Conservation (phyloP, 2,113 vertebrate genomes). For the Ceratotherium simum region DNA sequence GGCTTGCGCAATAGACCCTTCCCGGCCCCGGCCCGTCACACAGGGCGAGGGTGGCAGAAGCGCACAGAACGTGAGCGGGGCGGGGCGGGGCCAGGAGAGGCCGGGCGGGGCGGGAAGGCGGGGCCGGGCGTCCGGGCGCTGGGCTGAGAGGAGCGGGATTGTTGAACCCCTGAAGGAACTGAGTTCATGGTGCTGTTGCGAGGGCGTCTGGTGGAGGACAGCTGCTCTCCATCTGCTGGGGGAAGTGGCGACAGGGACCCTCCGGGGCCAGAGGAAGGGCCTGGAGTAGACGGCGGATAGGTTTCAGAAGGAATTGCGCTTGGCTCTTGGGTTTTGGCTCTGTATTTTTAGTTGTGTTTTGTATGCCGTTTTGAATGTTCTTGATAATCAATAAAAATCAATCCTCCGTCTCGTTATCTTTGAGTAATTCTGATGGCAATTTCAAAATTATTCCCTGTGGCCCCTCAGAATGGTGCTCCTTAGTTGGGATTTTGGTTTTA, state of each 20-base stretch:
- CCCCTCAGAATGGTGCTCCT: neutral
- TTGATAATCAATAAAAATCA: neutral
- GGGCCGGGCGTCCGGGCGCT: accelerated
- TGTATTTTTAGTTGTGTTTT: neutral
- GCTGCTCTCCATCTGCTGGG: neutral
- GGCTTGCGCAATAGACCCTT: neutral
- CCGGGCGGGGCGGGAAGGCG: accelerated
- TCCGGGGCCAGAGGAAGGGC: neutral
- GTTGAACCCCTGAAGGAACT: accelerated
- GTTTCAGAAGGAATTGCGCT: neutral
- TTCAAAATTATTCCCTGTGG: neutral
- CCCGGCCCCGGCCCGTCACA: accelerated
- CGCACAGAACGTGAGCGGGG: accelerated
- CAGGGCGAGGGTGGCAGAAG: neutral
- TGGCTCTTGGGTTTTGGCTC: neutral
- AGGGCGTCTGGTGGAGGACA: accelerated
- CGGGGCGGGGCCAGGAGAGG: neutral
- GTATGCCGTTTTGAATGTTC: constrained; percentile 8
- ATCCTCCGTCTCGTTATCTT: neutral
- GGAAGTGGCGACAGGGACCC: too few species aligned
- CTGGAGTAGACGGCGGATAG: neutral
- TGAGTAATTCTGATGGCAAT: neutral
- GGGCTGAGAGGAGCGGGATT: neutral
- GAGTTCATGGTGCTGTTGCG: accelerated
- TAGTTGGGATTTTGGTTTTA: constrained; percentile 17